Percentiles rank a stretch among this genome's conserved stretches.
These are phyloP conservation scores for Haliaeetus leucogaster DNA, from an alignment of 2,113 vertebrate genomes.

Conservation along the genomic window DNA sequence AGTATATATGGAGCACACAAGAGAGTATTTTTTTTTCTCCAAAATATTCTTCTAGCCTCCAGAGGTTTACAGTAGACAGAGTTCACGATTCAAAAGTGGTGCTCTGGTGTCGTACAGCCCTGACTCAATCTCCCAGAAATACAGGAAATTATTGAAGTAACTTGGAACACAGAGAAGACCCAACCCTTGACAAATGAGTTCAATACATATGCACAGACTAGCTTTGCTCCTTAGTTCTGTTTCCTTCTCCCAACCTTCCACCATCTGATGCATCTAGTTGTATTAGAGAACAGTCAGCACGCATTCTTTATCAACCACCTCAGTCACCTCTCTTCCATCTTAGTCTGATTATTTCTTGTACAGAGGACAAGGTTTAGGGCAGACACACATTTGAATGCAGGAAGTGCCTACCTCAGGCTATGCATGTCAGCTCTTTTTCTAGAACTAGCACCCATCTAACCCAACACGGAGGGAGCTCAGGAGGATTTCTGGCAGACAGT, in stretches of 20 bases:
- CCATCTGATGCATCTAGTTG: background rate
- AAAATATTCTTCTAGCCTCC: background rate
- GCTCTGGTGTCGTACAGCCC: background rate
- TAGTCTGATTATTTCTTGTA: background rate
- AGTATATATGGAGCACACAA: background rate
- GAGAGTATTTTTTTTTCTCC: background rate
- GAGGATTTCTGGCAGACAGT: background rate
- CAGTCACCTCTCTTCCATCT: background rate
- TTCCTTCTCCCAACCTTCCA: background rate
- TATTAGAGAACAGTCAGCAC: background rate
- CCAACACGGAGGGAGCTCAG: background rate
- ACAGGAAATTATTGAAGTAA: background rate
- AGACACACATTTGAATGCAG: background rate
- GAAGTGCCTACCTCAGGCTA: background rate
- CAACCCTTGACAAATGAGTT: background rate
- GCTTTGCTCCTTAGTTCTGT: background rate
- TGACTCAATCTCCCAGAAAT: background rate
- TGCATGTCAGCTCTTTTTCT: background rate
- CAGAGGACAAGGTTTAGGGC: background rate
- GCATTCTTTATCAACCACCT: background rate
- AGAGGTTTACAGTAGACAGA: background rate
- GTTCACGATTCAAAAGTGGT: fast-evolving
- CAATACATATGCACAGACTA: background rate
- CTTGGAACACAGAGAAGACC: background rate
- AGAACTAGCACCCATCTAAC: background rate